These are phyloP conservation scores for Hydrotaea cyrtoneurina DNA, from an alignment of 2,888 invertebrate species.

Conservation along the genomic window DNA sequence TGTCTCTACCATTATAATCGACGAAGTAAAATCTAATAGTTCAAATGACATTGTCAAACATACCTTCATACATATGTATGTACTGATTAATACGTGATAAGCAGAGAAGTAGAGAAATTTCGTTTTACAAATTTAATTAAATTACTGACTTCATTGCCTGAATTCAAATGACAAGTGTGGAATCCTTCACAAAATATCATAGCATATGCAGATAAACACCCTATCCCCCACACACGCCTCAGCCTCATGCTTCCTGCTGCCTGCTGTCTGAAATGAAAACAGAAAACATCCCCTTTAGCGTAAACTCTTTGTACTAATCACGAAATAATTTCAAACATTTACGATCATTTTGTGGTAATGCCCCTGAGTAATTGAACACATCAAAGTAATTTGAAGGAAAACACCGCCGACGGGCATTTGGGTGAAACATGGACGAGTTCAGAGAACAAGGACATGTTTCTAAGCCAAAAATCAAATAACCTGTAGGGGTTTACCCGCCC, in stretches of 20 bases:
- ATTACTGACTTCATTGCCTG: conserved; percentile 33
- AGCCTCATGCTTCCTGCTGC: conserved; percentile 30
- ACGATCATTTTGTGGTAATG: conserved; percentile 68
- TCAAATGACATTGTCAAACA: too few species aligned
- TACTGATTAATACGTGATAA: too few species aligned
- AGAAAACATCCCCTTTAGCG: conserved; percentile 64
- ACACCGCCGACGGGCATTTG: conserved; percentile 58
- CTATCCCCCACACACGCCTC: conserved; percentile 44
- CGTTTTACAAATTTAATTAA: conserved; percentile 47
- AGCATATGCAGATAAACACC: conserved; percentile 65
- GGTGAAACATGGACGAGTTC: conserved; percentile 37
- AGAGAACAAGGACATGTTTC: conserved; percentile 41
- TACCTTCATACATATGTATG: too few species aligned
- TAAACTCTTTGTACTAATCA: conserved; percentile 68
- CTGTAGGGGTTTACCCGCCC: conserved; percentile 53
- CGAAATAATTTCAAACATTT: conserved; percentile 71
- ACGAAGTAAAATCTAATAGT: too few species aligned
- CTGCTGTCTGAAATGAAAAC: conserved; percentile 25
- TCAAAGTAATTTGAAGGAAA: conserved; percentile 67
- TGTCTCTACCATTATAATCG: too few species aligned
- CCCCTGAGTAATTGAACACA: conserved; percentile 67
- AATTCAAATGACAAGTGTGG: background rate
- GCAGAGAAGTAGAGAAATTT: too few species aligned
- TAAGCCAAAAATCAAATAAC: conserved; percentile 67
- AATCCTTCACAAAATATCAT: conserved; percentile 38